phyloP scores from a whole-genome alignment of 2,113 vertebrate genomes.

The Salvelinus alpinus region DNA sequence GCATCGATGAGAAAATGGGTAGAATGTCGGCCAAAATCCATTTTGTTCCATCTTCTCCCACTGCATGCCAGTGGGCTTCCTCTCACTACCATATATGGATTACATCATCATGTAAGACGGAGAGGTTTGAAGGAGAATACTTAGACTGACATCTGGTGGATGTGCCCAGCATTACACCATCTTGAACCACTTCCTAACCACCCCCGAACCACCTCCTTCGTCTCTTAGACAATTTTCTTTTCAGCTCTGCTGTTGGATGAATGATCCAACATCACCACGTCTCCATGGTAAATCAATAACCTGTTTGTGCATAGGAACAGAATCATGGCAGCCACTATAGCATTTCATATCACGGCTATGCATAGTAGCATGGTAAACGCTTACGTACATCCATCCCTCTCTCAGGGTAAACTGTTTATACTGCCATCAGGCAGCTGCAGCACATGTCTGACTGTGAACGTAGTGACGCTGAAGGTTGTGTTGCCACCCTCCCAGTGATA shows the following conservation, averaged over 20 bases:
- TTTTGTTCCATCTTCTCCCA: too few species aligned
- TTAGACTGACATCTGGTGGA: constrained; percentile 67
- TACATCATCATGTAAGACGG: constrained; percentile 65
- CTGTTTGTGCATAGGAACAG: background rate
- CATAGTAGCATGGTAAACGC: constrained; percentile 17
- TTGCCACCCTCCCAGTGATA: constrained; percentile 31
- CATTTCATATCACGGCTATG: constrained; percentile 25
- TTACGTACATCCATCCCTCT: background rate
- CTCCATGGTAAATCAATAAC: constrained; percentile 35
- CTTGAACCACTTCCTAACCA: background rate
- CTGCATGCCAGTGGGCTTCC: too few species aligned
- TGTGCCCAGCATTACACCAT: background rate
- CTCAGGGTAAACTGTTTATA: constrained; percentile 23
- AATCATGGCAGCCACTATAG: constrained; percentile 6
- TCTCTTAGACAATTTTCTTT: constrained; percentile 38
- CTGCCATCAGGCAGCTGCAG: constrained; percentile 45
- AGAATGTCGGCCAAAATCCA: too few species aligned
- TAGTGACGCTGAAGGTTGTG: constrained; percentile 34
- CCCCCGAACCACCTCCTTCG: background rate
- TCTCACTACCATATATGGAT: constrained; percentile 41
- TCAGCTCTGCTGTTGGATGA: constrained; percentile 39
- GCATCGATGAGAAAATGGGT: too few species aligned
- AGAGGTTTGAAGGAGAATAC: constrained; percentile 53
- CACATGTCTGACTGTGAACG: constrained; percentile 37
- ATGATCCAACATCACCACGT: constrained; percentile 31